These are phyloP conservation scores for Leptopilina boulardi DNA, from an alignment of 1,140 invertebrate genomes.

Conservation along the genomic window DNA sequence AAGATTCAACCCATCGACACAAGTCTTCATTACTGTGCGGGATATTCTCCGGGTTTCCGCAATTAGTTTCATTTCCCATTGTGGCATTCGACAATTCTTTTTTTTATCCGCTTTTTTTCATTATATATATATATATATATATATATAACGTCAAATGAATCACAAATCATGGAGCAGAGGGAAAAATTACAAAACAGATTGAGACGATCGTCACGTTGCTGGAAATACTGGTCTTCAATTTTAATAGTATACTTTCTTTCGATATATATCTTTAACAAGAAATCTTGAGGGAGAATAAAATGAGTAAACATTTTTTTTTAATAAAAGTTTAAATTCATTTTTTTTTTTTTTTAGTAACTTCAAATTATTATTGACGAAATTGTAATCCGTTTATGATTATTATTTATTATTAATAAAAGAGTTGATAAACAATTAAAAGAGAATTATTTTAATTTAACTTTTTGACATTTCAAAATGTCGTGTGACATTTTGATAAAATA, in stretches of 20 bases:
- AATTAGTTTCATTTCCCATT: conserved; percentile 71
- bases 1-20: conserved; percentile 40
- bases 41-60: conserved; percentile 51
- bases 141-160: conserved; percentile 40
- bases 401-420: too few species aligned
- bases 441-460: too few species aligned
- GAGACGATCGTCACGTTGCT: conserved; percentile 52
- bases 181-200: conserved; percentile 59
- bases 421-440: too few species aligned
- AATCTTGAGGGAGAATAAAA: background rate
- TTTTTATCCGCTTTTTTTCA: conserved; percentile 44
- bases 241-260: background rate
- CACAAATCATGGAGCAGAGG: conserved; percentile 43
- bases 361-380: too few species aligned
- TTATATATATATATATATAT: too few species aligned
- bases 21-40: conserved; percentile 55
- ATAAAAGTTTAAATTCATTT: too few species aligned
- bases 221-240: background rate
- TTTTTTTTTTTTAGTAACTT: too few species aligned
- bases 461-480: too few species aligned
- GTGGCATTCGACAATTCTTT: conserved; percentile 35
- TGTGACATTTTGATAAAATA: too few species aligned
- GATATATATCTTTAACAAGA: background rate
- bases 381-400: too few species aligned
- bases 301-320: conserved; percentile 5